A percentile compares a stretch with the other conserved stretches of the same genome.
phyloP scores from a whole-genome alignment of 2,113 vertebrate species.

The Macrotus californicus region DNA sequence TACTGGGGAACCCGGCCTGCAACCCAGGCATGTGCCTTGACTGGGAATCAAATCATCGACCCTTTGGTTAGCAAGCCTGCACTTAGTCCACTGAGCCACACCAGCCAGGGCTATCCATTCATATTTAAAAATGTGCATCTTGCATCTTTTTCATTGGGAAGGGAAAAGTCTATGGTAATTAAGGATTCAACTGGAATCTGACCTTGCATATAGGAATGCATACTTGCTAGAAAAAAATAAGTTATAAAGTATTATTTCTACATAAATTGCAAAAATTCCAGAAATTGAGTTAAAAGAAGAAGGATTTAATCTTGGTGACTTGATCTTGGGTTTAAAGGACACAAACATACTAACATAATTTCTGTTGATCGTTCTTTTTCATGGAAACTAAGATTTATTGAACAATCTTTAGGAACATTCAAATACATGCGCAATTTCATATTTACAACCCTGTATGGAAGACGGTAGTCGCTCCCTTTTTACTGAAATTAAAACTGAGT shows the following conservation, averaged over 20 bases:
- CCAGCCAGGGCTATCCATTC: neutral
- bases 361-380: neutral
- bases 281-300: neutral
- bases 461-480: neutral
- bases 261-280: neutral
- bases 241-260: neutral
- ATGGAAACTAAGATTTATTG: neutral
- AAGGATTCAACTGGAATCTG: neutral
- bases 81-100: too few species aligned
- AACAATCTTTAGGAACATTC: neutral
- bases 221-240: conserved; percentile 11
- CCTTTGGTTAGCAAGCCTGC: too few species aligned
- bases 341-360: neutral
- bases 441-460: neutral
- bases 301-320: neutral
- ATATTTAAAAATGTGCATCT: neutral
- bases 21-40: too few species aligned
- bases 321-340: neutral
- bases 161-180: neutral
- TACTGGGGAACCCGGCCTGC: too few species aligned
- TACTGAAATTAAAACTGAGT: conserved; percentile 1
- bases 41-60: too few species aligned
- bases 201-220: neutral
- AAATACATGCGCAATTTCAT: neutral
- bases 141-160: neutral